Evolutionary conservation across 1,140 invertebrate genomes (phyloP), one percentile per base, ranked within the genome.

Genomic region (Maconellicoccus hirsutus): DNA sequence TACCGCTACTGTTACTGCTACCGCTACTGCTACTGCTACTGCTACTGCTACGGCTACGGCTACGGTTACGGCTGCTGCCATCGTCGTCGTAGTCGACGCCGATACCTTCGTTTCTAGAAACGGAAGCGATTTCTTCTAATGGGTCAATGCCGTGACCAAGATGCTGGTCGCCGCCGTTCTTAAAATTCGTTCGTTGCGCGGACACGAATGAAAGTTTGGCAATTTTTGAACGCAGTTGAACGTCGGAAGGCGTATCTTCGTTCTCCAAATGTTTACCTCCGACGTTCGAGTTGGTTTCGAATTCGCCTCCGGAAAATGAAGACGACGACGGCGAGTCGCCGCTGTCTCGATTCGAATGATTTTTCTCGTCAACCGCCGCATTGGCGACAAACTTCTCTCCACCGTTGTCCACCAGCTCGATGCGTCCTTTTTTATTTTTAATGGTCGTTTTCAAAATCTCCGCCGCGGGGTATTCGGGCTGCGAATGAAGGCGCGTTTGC

Each of bases 341-440:
- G 6, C 6, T 52, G 19, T 25, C 66, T 12, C 10, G 33, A 23
- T 14, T 29, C 10, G 69, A 70, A 26, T 69, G 25, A 8, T 10
- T 19, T 12, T 69, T 72, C n/a, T 63, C 33, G 21, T 29, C 21
- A n/a, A n/a, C n/a, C n/a, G n/a, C n/a, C 3, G 22, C 29, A 23
- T 61, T 19, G 1, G 71, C 21, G 16, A 66, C 70, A n/a, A 61
- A 70, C 38, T 73, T 72, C n/a, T 59, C 71, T 12, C 27, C 72
- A 19, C 72, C 61, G n/a, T 74, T 70, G 12, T 72, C 71, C 7
- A 74, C 73, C 21, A 73, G 72, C 33, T 74, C 74, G 10, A 74
- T 73, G 14, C 73, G 25, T 6, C 72, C 74, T 22, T 74, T 74
- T 33, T 73, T 74, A 69, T 71, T 73, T 22, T 73, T 74, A 39